Percentiles rank a stretch among this genome's conserved stretches.
phyloP scores from a whole-genome alignment of 2,113 vertebrate genomes.

The Tringa solitaria region DNA sequence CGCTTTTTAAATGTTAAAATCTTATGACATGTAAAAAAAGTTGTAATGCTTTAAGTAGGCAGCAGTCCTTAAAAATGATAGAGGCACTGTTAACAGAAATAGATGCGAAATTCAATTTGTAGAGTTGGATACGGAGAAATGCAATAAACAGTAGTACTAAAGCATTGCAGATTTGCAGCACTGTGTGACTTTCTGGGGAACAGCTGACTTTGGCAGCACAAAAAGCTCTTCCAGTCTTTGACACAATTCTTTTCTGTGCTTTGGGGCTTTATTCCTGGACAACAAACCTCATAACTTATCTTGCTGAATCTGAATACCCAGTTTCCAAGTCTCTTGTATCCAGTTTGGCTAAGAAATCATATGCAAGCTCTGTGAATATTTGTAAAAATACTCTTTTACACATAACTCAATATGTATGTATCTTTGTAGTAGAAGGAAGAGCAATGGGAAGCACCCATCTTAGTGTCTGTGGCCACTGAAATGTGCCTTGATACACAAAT shows the following conservation, averaged over 20 bases:
- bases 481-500: neutral
- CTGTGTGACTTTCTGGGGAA: neutral
- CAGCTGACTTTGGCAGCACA: neutral
- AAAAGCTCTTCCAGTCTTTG: neutral
- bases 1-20: neutral
- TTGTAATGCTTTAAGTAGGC: neutral
- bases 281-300: neutral
- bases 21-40: neutral
- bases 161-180: neutral
- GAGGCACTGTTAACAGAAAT: neutral
- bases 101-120: neutral
- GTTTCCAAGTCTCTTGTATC: neutral
- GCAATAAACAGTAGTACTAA: neutral
- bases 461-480: neutral
- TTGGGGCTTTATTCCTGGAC: conserved; percentile 4
- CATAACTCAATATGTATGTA: neutral
- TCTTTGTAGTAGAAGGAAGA: neutral
- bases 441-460: neutral
- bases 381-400: neutral
- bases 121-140: neutral
- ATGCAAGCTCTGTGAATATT: neutral
- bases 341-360: neutral
- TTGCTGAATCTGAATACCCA: neutral
- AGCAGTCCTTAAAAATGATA: neutral
- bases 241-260: neutral